Evolutionary conservation across 2,888 invertebrate species (phyloP), one percentile per base, ranked within the genome.

Genomic region (Alloscopus bannaensis): DNA sequence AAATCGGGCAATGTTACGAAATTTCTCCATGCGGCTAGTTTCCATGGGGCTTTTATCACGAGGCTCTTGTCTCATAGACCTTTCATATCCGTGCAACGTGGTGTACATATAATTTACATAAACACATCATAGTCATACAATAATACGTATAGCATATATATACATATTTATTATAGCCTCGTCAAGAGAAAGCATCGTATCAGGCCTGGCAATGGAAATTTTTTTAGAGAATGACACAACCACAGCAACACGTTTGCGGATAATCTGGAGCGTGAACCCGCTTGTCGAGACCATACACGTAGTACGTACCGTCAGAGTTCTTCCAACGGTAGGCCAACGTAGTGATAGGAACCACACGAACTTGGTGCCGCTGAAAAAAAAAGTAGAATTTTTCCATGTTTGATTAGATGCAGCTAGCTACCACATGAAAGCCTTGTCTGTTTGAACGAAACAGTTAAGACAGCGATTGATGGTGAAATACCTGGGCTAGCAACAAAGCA

Each of bases 401-500:
- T 45, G 45, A 16, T 4, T n/a, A 11, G 3, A 18, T 16, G n/a
- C 45, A 18, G 3, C n/a, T 45, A 11, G n/a, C 36, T 8, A 36
- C 36, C 36, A 36, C 36, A 13, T n/a, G n/a, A n/a, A n/a, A n/a
- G 13, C 36, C 36, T 6, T 36, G 36, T 36, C n/a, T n/a, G n/a
- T n/a, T n/a, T n/a, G n/a, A n/a, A n/a, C n/a, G n/a, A n/a, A n/a
- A n/a, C n/a, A n/a, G n/a, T n/a, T n/a, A n/a, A n/a, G n/a, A 36
- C 36, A 8, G 8, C 13, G 36, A 36, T 13, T 42, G 42, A 62
- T n/a, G 16, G 26, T 3, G 11, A 8, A 42, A 55, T 71, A 90
- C 90, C 89, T 90, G 90, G 85, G 89, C 88, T 13, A 90, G 86
- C 18, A 89, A 87, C 60, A 88, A 87, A 73, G 90, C 89, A 40